These are phyloP conservation scores for Rhyacophila evoluta DNA, from an alignment of 2,888 invertebrate genomes.

Conservation along the genomic window DNA sequence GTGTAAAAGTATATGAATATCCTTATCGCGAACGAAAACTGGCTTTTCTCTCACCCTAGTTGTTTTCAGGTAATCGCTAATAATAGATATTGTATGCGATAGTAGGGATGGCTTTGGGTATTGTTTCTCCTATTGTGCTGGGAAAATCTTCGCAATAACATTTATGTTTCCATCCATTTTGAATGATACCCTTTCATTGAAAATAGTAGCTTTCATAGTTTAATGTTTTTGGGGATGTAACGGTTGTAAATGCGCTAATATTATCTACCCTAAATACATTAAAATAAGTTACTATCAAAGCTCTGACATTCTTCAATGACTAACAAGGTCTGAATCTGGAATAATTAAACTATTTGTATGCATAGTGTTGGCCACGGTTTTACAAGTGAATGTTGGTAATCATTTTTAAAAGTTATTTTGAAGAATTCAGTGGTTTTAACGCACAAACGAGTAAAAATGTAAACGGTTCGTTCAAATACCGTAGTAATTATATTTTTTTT, in stretches of 20 bases:
- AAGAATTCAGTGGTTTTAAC: neutral
- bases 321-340: neutral
- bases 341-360: slow-evolving; percentile 22
- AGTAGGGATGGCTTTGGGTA: slow-evolving; percentile 20
- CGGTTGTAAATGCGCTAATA: slow-evolving; percentile 6
- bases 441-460: neutral
- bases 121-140: slow-evolving; percentile 27
- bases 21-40: slow-evolving; percentile 3
- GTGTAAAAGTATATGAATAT: slow-evolving; percentile 12
- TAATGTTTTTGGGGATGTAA: slow-evolving; percentile 18
- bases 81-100: slow-evolving; percentile 40
- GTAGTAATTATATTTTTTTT: no score
- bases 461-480: no score
- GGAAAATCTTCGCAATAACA: slow-evolving; percentile 12
- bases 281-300: slow-evolving; percentile 18
- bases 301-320: slow-evolving; percentile 19
- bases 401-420: neutral
- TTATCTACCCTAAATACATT: slow-evolving; percentile 19
- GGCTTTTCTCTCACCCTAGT: slow-evolving; percentile 4
- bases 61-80: slow-evolving; percentile 40
- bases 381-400: neutral
- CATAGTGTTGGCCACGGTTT: neutral
- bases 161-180: slow-evolving; percentile 16
- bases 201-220: slow-evolving; percentile 21
- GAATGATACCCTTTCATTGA: slow-evolving; percentile 22